Conservation (phyloP, 2,113 vertebrate genomes). For the Ahaetulla prasina region DNA sequence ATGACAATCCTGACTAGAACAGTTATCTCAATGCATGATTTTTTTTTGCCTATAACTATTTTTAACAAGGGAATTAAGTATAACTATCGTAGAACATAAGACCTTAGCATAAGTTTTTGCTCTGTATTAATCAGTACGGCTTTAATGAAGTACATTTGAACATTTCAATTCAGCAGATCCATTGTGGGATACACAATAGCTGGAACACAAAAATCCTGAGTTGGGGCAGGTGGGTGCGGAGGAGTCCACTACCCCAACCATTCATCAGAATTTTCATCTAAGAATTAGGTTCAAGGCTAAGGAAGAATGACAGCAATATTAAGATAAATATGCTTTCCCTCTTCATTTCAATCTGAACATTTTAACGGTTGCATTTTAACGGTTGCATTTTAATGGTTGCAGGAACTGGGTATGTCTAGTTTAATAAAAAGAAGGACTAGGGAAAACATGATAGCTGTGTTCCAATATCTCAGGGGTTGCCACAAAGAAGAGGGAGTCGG, state of each 20-base stretch:
- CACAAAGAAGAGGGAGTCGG: too few species aligned
- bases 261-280: not conserved
- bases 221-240: not conserved
- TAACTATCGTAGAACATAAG: not conserved
- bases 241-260: not conserved
- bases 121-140: not conserved
- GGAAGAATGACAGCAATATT: not conserved
- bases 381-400: too few species aligned
- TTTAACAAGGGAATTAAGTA: not conserved
- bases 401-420: too few species aligned
- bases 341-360: not conserved
- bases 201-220: not conserved
- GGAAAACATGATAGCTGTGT: too few species aligned
- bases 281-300: not conserved
- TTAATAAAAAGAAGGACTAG: too few species aligned
- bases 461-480: too few species aligned
- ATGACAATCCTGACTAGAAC: not conserved
- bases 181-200: not conserved
- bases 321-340: not conserved
- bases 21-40: not conserved
- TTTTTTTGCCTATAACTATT: not conserved
- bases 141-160: not conserved
- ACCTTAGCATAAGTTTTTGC: not conserved
- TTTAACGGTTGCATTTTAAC: too few species aligned
- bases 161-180: not conserved